phyloP scores from a whole-genome alignment of 1,140 invertebrate species.

The Anastrepha ludens region DNA sequence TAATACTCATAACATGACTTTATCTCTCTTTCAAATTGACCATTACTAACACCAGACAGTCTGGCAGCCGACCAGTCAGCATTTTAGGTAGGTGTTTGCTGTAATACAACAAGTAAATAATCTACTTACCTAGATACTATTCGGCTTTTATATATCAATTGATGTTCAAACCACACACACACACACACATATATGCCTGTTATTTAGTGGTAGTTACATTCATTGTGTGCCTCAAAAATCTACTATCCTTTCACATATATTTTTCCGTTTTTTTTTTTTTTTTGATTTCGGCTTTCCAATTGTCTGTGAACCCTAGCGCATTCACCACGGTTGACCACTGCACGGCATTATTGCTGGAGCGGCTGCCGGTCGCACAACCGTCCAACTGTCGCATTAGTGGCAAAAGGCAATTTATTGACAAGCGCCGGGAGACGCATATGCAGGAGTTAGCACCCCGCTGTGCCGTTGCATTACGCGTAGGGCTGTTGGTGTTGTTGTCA shows the following conservation, averaged over 20 bases:
- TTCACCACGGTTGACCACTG: neutral
- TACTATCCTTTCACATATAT: neutral
- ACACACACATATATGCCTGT: neutral
- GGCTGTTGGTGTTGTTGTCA: neutral
- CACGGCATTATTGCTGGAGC: neutral
- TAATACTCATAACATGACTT: slow-evolving; percentile 21
- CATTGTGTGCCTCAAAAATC: neutral
- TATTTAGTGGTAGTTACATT: neutral
- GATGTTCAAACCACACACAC: too few species aligned
- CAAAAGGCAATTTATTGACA: slow-evolving; percentile 26
- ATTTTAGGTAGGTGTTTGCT: neutral
- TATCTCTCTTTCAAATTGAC: slow-evolving; percentile 16
- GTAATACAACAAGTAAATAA: neutral
- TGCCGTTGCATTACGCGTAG: neutral
- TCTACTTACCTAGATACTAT: neutral
- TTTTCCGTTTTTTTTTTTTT: too few species aligned
- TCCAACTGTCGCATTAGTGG: slow-evolving; percentile 34
- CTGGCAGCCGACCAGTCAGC: neutral
- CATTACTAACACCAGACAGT: slow-evolving; percentile 11
- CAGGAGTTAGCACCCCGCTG: neutral
- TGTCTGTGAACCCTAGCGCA: neutral
- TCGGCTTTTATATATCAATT: neutral
- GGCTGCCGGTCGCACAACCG: neutral
- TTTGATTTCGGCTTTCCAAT: neutral
- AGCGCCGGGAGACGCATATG: neutral